Evolutionary conservation across 2,797 vertebrate genomes (phyloP), one percentile per base, ranked within the genome.

Genomic region (Enteromius thamalakanensis): DNA sequence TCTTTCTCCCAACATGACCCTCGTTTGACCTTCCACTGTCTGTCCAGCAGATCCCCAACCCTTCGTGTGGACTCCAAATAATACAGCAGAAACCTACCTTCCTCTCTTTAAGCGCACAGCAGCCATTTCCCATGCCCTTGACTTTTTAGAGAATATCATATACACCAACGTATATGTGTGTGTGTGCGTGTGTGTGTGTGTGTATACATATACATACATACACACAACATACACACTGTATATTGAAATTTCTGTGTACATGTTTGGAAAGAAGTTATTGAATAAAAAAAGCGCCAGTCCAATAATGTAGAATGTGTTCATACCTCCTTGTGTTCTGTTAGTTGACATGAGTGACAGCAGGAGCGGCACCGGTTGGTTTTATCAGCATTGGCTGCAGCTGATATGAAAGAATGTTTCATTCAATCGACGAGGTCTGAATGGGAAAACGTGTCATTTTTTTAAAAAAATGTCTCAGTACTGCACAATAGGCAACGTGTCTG

Each of bases 221-320:
- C 4, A 21, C 2, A 40, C 2, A 68, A 19, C 17, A 79, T 17
- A 80, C 11, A 94, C 94, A 93, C 91, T 94, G 93, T 96, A 95
- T 93, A 94, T 94, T 93, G 86, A 82, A 81, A 94, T 92, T 92
- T 85, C 92, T 86, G 92, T 95, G 94, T 94, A 94, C 90, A 93
- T 93, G 94, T 95, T 94, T 94, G 92, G 91, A 58, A 84, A 93
- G 6, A 85, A 71, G 91, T 62, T 92, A 91, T 93, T 94, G 88
- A 95, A 94, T 94, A 92, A 94, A 94, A 93, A 91, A 93, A 94
- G 84, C 40, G 89, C 80, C 87, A 92, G 89, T 92, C 88, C 88
- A 90, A 89, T 94, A 88, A 92, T 94, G 92, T 90, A 91, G 90
- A 88, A 89, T 77, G 42, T 84, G 49, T 34, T 83, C 32, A 12